Evolutionary conservation across 2,113 vertebrate genomes (phyloP).

Genomic region (Mesitornis unicolor): DNA sequence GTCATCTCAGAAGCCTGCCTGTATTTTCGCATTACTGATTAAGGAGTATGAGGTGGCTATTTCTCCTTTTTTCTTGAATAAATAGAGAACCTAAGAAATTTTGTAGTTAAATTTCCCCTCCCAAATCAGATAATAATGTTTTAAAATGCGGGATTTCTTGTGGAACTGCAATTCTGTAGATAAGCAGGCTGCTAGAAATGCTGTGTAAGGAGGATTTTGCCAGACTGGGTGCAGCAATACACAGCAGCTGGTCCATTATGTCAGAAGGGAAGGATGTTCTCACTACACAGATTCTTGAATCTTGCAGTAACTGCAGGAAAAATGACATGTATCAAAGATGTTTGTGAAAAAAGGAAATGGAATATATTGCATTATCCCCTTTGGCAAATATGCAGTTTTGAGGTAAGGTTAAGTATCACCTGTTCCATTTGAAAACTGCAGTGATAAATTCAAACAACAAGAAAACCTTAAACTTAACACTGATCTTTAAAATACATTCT

Average conservation of each 20-base stretch:
- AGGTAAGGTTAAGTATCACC: background rate
- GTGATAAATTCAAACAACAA: background rate
- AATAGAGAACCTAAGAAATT: background rate
- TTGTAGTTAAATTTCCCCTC: background rate
- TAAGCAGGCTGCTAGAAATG: background rate
- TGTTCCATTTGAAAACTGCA: background rate
- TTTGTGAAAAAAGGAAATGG: background rate
- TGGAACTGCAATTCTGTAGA: background rate
- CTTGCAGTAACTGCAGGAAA: background rate
- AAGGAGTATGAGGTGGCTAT: background rate
- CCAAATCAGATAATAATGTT: background rate
- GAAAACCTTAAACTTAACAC: background rate
- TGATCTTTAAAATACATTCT: background rate
- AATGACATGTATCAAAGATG: background rate
- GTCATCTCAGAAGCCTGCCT: background rate
- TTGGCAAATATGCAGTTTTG: background rate
- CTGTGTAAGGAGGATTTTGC: background rate
- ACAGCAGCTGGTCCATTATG: background rate
- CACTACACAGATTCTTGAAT: background rate
- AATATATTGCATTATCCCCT: background rate
- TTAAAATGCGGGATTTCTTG: background rate
- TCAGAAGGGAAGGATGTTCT: background rate
- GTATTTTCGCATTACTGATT: background rate
- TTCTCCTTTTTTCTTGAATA: background rate
- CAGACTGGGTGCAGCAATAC: background rate